Conservation (phyloP, 2,797 vertebrate species). For the Cynopterus sphinx region DNA sequence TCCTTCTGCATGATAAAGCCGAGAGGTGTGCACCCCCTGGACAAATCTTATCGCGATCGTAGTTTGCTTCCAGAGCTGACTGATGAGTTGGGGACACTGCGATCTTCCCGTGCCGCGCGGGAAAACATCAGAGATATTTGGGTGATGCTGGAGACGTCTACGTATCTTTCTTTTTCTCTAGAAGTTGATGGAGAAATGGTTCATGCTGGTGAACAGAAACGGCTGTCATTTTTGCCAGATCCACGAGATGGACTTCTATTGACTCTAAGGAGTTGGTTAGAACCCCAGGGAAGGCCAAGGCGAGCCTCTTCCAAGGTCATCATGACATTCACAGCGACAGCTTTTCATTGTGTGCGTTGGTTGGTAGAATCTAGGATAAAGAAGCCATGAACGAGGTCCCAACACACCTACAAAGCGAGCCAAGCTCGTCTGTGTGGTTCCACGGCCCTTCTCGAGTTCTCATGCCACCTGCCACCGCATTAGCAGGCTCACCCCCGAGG, state of each 20-base stretch:
- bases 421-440: background rate
- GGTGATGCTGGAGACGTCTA: background rate
- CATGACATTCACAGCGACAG: accelerated
- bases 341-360: background rate
- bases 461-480: accelerated
- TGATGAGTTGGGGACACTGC: conserved; percentile 31
- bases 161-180: background rate
- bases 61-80: conserved; percentile 55
- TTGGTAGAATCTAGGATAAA: background rate
- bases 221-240: background rate
- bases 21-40: background rate
- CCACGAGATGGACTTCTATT: background rate
- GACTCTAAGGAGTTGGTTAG: background rate
- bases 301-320: too few species aligned
- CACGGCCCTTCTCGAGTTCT: background rate
- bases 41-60: conserved; percentile 40
- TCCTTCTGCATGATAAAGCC: conserved; percentile 55
- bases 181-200: background rate
- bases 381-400: background rate
- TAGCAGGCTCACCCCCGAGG: background rate
- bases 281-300: background rate
- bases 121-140: background rate
- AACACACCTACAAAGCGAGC: accelerated
- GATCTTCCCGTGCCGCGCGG: background rate
- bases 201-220: background rate